Conservation (phyloP, 2,797 vertebrate species). For the Danio aesculapii region DNA sequence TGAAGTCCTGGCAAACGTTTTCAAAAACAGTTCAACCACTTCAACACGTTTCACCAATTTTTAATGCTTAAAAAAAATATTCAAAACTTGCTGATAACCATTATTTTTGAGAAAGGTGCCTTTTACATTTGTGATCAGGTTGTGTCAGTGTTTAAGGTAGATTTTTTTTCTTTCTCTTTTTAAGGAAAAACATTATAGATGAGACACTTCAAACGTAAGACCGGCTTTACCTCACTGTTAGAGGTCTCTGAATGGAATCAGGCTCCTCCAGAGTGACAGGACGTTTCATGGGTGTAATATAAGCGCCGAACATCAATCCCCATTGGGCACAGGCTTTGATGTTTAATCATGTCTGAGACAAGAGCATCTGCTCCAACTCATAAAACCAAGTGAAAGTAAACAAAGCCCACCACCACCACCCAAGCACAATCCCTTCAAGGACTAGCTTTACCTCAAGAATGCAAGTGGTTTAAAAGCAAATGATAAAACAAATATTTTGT, state of each 20-base stretch:
- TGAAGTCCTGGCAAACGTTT: too few species aligned
- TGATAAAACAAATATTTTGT: conserved; percentile 7
- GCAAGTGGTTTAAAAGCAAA: conserved; percentile 4
- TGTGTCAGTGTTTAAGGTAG: not conserved
- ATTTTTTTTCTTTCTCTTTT: not conserved
- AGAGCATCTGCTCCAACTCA: conserved; percentile 72
- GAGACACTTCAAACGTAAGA: conserved; percentile 33
- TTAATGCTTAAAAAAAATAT: not conserved
- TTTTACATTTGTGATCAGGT: not conserved
- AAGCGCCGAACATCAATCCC: conserved; percentile 67
- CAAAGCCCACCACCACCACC: conserved; percentile 53
- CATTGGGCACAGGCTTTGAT: conserved; percentile 67
- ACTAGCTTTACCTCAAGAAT: conserved; percentile 10
- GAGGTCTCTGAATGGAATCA: conserved; percentile 40
- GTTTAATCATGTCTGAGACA: conserved; percentile 71
- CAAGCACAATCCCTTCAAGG: conserved; percentile 13
- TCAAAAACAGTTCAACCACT: not conserved
- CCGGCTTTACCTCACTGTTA: conserved; percentile 29
- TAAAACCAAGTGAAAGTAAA: conserved; percentile 67
- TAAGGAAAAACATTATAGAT: conserved; percentile 14
- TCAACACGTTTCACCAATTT: not conserved
- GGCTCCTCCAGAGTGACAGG: conserved; percentile 39
- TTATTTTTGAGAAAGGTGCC: not conserved
- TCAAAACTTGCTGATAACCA: not conserved
- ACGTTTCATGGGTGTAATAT: conserved; percentile 66